These are phyloP conservation scores for Nautilus pompilius DNA, from an alignment of 1,140 invertebrate species.

Conservation along the genomic window DNA sequence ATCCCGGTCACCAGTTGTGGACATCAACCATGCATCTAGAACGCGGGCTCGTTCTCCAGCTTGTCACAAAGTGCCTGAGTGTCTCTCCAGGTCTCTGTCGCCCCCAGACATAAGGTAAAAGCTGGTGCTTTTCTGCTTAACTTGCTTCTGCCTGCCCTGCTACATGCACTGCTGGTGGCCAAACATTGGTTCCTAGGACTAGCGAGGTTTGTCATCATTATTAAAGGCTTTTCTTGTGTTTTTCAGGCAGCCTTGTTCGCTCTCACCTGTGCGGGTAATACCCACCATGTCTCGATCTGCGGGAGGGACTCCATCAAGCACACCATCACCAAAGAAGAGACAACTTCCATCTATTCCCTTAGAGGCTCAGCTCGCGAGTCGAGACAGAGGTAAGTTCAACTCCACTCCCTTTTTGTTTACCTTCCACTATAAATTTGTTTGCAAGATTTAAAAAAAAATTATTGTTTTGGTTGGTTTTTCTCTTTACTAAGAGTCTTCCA, in stretches of 20 bases:
- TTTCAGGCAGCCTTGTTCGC: conserved; percentile 11
- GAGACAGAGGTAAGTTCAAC: conserved; percentile 45
- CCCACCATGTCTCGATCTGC: conserved; percentile 74
- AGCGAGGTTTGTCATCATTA: background rate
- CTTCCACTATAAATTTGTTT: too few species aligned
- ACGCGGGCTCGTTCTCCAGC: conserved; percentile 58
- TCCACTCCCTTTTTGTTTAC: too few species aligned
- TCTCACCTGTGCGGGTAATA: conserved; percentile 20
- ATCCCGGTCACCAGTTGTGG: conserved; percentile 56
- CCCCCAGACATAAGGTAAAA: conserved; percentile 72
- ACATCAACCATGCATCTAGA: conserved; percentile 54
- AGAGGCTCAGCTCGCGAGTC: conserved; percentile 43
- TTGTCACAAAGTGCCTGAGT: conserved; percentile 60
- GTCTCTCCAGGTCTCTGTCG: conserved; percentile 68
- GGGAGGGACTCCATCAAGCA: conserved; percentile 88
- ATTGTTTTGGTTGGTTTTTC: too few species aligned
- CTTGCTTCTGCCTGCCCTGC: too few species aligned
- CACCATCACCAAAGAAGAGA: conserved; percentile 81
- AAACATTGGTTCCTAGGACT: too few species aligned
- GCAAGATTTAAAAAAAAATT: too few species aligned
- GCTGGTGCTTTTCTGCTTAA: too few species aligned
- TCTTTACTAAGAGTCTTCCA: too few species aligned
- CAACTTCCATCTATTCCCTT: conserved; percentile 88
- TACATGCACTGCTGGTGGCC: too few species aligned
- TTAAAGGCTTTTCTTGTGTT: background rate